These are phyloP conservation scores for Recurvirostra avosetta DNA, from an alignment of 2,113 vertebrate species.

Conservation along the genomic window DNA sequence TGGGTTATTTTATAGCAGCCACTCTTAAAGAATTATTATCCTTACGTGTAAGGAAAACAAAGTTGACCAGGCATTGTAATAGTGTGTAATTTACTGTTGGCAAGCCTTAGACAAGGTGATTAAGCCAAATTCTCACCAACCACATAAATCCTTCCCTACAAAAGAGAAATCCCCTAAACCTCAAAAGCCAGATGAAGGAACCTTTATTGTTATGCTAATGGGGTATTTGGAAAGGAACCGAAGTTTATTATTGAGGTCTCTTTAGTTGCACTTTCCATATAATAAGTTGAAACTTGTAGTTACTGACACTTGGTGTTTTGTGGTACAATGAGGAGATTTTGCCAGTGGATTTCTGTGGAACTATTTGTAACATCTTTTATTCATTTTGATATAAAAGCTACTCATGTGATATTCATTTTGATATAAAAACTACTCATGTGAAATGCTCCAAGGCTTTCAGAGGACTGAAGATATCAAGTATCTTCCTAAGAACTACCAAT, in stretches of 20 bases:
- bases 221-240: background rate
- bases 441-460: background rate
- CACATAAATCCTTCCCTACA: background rate
- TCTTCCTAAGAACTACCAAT: background rate
- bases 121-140: background rate
- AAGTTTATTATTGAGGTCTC: background rate
- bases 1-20: background rate
- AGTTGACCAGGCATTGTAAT: background rate
- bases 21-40: background rate
- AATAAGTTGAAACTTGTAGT: background rate
- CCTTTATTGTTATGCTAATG: background rate
- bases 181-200: background rate
- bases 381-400: background rate
- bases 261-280: background rate
- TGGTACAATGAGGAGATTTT: background rate
- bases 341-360: background rate
- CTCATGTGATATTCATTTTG: background rate
- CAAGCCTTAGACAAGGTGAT: background rate
- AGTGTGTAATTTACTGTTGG: background rate
- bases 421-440: rapidly evolving
- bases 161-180: background rate
- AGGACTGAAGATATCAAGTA: rapidly evolving
- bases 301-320: background rate
- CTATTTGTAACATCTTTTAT: background rate
- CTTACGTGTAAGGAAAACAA: background rate